Conservation (phyloP, 2,113 vertebrate genomes). For the Spea multiplicata region DNA sequence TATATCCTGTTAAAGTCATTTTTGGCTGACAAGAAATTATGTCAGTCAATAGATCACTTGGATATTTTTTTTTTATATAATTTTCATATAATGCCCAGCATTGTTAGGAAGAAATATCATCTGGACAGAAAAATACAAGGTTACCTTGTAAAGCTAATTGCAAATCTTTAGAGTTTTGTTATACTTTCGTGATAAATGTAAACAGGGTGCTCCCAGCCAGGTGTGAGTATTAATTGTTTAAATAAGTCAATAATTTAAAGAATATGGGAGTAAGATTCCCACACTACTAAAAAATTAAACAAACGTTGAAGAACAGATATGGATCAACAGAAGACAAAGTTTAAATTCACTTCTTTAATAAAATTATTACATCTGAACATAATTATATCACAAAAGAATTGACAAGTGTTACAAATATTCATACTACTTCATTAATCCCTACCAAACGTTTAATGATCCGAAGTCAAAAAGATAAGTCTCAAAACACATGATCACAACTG, state of each 20-base stretch:
- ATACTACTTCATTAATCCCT: neutral
- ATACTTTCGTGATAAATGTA: slow-evolving; percentile 6
- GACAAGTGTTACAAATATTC: neutral
- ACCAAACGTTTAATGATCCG: neutral
- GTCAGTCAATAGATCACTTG: slow-evolving; percentile 14
- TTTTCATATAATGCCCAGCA: slow-evolving; percentile 1
- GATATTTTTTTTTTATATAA: slow-evolving; percentile 29
- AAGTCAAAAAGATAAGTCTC: neutral
- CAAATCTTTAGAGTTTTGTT: neutral
- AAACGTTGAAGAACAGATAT: neutral
- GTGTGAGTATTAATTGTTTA: neutral
- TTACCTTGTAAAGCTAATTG: slow-evolving; percentile 12
- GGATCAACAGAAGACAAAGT: neutral
- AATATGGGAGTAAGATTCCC: neutral
- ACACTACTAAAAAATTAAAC: slow-evolving; percentile 3
- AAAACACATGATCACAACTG: slow-evolving; percentile 1
- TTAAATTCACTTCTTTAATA: neutral
- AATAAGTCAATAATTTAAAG: neutral
- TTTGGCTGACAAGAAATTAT: neutral
- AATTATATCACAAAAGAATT: neutral
- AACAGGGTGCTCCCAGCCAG: slow-evolving; percentile 1
- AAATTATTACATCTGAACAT: too few species aligned
- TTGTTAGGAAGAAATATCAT: neutral
- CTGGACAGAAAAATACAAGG: neutral
- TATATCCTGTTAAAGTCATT: slow-evolving; percentile 17